Conservation (phyloP, 2,888 invertebrate species). For the Blomia tropicalis region DNA sequence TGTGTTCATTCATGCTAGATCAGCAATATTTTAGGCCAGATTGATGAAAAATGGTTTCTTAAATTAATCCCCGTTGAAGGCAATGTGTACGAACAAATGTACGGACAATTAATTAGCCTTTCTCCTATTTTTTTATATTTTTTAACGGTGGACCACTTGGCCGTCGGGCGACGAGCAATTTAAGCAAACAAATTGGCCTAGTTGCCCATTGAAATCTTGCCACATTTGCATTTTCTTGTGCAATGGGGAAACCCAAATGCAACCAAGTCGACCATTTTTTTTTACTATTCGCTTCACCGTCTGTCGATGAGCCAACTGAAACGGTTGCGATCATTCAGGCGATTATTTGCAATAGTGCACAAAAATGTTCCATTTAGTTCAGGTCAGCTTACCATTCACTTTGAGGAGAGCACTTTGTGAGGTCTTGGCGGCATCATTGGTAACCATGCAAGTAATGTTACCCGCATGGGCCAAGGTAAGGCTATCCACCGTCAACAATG, state of each 20-base stretch:
- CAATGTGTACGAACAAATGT: background rate
- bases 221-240: constrained; percentile 9
- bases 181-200: background rate
- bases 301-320: too few relatives aligned
- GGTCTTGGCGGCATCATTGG: constrained; percentile 21
- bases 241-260: background rate
- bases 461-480: constrained; percentile 22
- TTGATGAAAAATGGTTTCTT: constrained; percentile 12
- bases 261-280: background rate
- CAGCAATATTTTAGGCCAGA: background rate
- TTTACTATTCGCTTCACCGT: background rate
- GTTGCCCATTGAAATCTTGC: background rate
- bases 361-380: background rate
- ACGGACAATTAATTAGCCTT: constrained; percentile 7
- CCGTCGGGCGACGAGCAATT: background rate
- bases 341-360: too few relatives aligned
- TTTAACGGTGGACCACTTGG: background rate
- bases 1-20: background rate
- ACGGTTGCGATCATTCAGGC: too few relatives aligned
- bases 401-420: constrained; percentile 21
- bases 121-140: background rate
- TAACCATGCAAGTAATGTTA: constrained; percentile 21
- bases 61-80: constrained; percentile 1
- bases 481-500: constrained; percentile 21
- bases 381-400: constrained; percentile 24